Conservation (phyloP, 2,113 vertebrate species). For the Abramis brama region DNA sequence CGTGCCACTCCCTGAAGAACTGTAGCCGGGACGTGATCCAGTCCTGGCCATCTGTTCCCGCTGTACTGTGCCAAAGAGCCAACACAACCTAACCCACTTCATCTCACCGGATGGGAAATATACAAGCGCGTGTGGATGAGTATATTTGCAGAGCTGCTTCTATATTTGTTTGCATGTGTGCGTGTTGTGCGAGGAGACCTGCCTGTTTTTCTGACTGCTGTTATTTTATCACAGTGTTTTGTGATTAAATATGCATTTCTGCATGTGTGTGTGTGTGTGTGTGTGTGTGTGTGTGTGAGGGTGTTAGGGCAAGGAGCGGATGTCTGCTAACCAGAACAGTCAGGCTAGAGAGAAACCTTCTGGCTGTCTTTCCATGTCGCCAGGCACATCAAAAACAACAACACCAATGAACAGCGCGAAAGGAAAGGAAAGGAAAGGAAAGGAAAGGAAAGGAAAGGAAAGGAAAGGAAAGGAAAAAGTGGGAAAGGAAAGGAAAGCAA, state of each 20-base stretch:
- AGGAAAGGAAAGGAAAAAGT: neutral
- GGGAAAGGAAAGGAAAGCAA: neutral
- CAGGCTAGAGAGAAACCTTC: conserved; percentile 33
- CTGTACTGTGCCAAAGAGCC: conserved; percentile 60
- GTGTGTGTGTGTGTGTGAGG: neutral
- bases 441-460: neutral
- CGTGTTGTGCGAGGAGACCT: conserved; percentile 26
- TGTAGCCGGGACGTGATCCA: conserved; percentile 60
- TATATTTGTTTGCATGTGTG: conserved; percentile 18
- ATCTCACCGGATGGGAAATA: neutral
- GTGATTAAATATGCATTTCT: neutral
- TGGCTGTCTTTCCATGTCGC: conserved; percentile 37
- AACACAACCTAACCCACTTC: conserved; percentile 46
- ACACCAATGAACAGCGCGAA: conserved; percentile 16
- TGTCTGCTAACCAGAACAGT: conserved; percentile 44
- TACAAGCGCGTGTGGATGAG: neutral
- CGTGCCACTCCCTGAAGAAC: conserved; percentile 50
- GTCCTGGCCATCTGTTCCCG: conserved; percentile 71
- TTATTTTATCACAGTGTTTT: neutral
- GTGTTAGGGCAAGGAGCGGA: neutral
- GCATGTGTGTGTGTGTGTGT: neutral
- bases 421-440: neutral
- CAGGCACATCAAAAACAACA: conserved; percentile 41
- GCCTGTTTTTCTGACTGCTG: conserved; percentile 3
- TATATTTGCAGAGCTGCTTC: conserved; percentile 27